Conservation (phyloP, 2,888 invertebrate genomes). For the Patella caerulea region DNA sequence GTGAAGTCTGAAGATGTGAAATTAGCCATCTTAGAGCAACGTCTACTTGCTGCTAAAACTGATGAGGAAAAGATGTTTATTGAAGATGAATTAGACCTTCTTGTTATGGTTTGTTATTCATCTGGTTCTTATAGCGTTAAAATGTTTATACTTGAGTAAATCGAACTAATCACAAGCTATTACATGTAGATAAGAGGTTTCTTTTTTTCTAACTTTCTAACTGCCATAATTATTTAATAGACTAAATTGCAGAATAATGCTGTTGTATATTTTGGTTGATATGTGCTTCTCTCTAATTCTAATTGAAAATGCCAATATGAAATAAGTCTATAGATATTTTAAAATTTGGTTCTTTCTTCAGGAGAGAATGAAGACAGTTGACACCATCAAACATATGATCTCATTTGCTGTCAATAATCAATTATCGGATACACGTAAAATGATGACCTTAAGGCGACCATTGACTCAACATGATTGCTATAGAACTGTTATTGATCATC, state of each 20-base stretch:
- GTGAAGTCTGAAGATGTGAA: slow-evolving; percentile 72
- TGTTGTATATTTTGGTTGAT: no score
- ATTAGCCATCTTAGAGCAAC: slow-evolving; percentile 67
- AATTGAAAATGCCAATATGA: no score
- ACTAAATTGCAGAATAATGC: no score
- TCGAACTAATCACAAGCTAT: no score
- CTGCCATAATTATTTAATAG: no score
- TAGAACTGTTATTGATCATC: slow-evolving; percentile 63
- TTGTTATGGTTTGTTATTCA: slow-evolving; percentile 10
- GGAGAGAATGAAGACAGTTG: slow-evolving; percentile 66
- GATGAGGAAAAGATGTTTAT: slow-evolving; percentile 39
- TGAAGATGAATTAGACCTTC: slow-evolving; percentile 10
- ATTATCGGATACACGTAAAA: slow-evolving; percentile 36
- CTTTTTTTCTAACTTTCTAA: no score
- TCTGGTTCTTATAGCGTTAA: no score
- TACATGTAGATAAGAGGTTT: no score
- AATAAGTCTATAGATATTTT: no score
- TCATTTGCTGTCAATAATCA: slow-evolving; percentile 54
- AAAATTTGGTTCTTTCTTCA: slow-evolving; percentile 25
- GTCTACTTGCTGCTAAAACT: slow-evolving; percentile 56
- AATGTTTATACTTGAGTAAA: no score
- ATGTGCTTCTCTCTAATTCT: no score
- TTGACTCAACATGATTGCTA: slow-evolving; percentile 70
- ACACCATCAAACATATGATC: slow-evolving; percentile 65
- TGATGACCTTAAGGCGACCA: slow-evolving; percentile 44